phyloP scores from a whole-genome alignment of 2,888 invertebrate species.

The Dicyrtoma fusca region DNA sequence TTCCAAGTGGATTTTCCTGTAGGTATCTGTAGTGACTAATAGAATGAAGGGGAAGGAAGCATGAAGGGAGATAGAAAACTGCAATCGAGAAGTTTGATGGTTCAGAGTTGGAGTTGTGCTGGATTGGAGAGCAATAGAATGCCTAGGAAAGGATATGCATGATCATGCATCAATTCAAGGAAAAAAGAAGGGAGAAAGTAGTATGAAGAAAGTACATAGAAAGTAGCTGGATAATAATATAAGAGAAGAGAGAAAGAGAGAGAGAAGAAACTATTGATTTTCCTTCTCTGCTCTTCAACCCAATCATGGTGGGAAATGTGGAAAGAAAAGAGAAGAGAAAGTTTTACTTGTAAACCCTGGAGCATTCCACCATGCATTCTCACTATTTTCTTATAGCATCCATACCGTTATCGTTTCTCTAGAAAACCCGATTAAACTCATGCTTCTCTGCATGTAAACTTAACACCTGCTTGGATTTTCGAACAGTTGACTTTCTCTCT shows the following conservation, averaged over 20 bases:
- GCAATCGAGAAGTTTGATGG: no score
- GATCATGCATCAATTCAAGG: background rate
- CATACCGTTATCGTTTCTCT: background rate
- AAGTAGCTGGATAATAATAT: background rate
- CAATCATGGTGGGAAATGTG: background rate
- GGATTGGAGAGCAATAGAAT: background rate
- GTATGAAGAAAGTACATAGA: background rate
- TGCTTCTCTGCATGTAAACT: conserved; percentile 9
- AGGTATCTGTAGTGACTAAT: no score
- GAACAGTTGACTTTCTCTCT: no score
- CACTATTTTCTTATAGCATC: background rate
- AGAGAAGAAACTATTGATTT: background rate
- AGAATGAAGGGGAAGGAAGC: no score
- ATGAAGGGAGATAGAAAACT: no score
- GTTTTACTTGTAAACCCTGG: no score
- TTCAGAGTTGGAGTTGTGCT: no score
- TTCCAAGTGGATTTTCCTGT: no score
- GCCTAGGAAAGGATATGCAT: background rate
- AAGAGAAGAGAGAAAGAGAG: background rate
- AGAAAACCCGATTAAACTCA: conserved; percentile 8
- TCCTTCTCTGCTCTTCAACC: background rate
- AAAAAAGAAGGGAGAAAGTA: background rate
- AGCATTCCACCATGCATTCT: no score
- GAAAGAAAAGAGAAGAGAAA: no score
- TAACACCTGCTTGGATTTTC: conserved; percentile 9